These are phyloP conservation scores for Acronicta psi DNA, from an alignment of 2,888 invertebrate genomes.

Conservation along the genomic window DNA sequence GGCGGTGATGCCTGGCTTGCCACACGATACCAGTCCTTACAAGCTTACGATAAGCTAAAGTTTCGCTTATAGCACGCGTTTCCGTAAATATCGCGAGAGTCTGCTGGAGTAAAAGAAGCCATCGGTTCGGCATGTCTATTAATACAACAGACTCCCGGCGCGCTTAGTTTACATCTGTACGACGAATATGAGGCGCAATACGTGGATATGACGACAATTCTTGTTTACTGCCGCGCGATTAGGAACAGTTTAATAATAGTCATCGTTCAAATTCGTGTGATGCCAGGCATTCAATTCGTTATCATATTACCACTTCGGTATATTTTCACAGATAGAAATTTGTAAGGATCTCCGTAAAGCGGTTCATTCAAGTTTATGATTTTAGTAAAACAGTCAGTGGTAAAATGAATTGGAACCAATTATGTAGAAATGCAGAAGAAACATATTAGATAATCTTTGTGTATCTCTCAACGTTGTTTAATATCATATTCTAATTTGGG, in stretches of 20 bases:
- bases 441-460: constrained; percentile 32
- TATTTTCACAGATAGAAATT: constrained; percentile 34
- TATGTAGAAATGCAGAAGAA: constrained; percentile 16
- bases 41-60: constrained; percentile 52
- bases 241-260: constrained; percentile 48
- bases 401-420: constrained; percentile 24
- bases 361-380: constrained; percentile 42
- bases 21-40: constrained; percentile 58
- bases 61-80: constrained; percentile 62
- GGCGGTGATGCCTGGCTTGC: constrained; percentile 56
- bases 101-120: constrained; percentile 64
- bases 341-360: constrained; percentile 13
- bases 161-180: constrained; percentile 52
- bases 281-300: constrained; percentile 45
- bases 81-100: constrained; percentile 69
- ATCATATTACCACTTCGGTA: constrained; percentile 27
- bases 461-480: constrained; percentile 24
- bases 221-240: constrained; percentile 53
- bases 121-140: constrained; percentile 65
- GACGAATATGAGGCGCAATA: constrained; percentile 56
- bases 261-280: constrained; percentile 29
- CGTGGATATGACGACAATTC: constrained; percentile 53
- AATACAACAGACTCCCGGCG: constrained; percentile 72
- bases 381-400: constrained; percentile 16
- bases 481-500: constrained; percentile 37